A percentile compares a stretch with the other conserved stretches of the same genome.
Evolutionary conservation across 2,888 invertebrate species (phyloP).

Genomic region (Thymelicus acteon): DNA sequence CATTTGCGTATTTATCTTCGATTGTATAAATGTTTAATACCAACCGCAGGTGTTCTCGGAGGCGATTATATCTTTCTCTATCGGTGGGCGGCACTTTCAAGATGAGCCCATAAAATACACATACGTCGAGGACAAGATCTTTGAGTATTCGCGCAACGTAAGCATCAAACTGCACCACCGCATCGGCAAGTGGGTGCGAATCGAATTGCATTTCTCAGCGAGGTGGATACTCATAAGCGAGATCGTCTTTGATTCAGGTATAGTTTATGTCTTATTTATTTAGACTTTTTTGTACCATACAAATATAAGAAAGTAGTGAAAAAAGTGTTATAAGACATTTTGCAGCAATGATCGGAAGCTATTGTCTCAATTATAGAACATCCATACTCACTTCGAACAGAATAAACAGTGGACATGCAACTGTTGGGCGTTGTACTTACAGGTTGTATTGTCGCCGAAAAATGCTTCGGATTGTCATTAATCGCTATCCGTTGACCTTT

Average conservation of each 20-base stretch:
- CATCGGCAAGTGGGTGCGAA: constrained; percentile 92
- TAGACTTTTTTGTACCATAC: too few species aligned
- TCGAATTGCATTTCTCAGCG: constrained; percentile 91
- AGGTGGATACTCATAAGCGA: constrained; percentile 96
- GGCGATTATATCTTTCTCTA: constrained; percentile 91
- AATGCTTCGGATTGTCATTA: too few species aligned
- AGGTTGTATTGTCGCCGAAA: too few species aligned
- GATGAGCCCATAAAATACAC: constrained; percentile 90
- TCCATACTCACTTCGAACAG: too few species aligned
- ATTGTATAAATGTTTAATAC: constrained; percentile 8
- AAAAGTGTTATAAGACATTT: too few species aligned
- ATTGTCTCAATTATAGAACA: too few species aligned
- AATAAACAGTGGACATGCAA: too few species aligned
- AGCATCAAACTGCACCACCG: constrained; percentile 92
- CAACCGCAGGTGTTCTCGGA: constrained; percentile 89
- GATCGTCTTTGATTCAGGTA: constrained; percentile 93
- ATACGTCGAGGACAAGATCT: constrained; percentile 90
- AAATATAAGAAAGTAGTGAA: too few species aligned
- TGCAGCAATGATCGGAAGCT: too few species aligned
- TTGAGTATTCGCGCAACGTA: constrained; percentile 92
- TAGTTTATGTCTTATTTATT: constrained; percentile 42
- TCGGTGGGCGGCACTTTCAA: constrained; percentile 91
- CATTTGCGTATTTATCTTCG: neutral
- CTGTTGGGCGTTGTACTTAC: too few species aligned
- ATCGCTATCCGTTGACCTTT: too few species aligned